Evolutionary conservation across 2,797 vertebrate genomes (phyloP).

Genomic region (Tragelaphus oryx): DNA sequence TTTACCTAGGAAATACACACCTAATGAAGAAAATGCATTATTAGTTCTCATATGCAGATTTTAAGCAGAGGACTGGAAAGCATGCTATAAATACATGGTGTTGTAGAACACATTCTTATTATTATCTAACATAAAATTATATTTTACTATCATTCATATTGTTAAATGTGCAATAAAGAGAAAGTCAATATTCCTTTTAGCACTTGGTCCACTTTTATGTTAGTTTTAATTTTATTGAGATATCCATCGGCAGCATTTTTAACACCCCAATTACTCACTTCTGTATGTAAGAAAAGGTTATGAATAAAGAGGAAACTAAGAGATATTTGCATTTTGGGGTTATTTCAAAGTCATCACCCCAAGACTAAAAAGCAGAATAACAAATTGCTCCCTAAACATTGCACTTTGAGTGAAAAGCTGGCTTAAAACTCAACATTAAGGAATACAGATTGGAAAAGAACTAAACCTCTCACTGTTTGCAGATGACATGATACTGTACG

Average conservation of each 20-base stretch:
- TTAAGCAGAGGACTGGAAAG: constrained; percentile 4
- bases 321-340: background rate
- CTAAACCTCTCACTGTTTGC: background rate
- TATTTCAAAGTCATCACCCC: background rate
- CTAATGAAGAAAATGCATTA: constrained; percentile 14
- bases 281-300: background rate
- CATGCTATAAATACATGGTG: background rate
- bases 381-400: background rate
- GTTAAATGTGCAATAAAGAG: constrained; percentile 58
- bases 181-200: constrained; percentile 63
- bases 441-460: background rate
- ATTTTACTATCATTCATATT: constrained; percentile 60
- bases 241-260: constrained; percentile 39
- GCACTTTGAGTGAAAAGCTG: background rate
- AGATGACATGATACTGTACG: background rate
- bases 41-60: constrained; percentile 40
- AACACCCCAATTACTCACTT: constrained; percentile 42
- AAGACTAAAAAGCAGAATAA: background rate
- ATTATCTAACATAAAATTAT: constrained; percentile 62
- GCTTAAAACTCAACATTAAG: background rate
- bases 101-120: constrained; percentile 37
- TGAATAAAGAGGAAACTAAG: background rate
- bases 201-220: constrained; percentile 55
- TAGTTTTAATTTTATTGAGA: constrained; percentile 67
- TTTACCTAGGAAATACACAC: constrained; percentile 6